These are phyloP conservation scores for Eumerus sabulonum DNA, from an alignment of 2,888 invertebrate genomes.

Conservation along the genomic window DNA sequence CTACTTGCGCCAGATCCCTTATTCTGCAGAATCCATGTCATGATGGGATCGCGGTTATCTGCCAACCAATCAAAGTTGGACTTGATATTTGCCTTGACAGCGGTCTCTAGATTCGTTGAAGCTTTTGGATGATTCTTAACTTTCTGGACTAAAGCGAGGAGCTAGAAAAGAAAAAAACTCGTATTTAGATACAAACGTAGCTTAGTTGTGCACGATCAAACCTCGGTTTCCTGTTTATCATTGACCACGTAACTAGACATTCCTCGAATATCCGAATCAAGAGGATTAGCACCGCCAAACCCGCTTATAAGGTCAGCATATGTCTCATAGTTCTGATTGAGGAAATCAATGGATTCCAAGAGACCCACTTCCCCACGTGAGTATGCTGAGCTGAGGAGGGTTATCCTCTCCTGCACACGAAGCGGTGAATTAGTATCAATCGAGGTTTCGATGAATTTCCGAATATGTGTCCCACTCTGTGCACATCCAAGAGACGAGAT, in stretches of 20 bases:
- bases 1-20: conserved; percentile 27
- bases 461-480: conserved; percentile 80
- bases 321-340: conserved; percentile 77
- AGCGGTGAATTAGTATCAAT: conserved; percentile 70
- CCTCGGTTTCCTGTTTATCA: conserved; percentile 70
- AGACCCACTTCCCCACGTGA: conserved; percentile 78
- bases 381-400: conserved; percentile 73
- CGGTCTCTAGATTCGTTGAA: conserved; percentile 65
- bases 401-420: conserved; percentile 73
- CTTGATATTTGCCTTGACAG: conserved; percentile 70
- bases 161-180: conserved; percentile 55
- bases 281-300: conserved; percentile 73
- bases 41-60: conserved; percentile 73
- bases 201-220: background rate
- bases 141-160: conserved; percentile 71
- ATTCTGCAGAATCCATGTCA: conserved; percentile 71
- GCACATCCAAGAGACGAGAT: conserved; percentile 84
- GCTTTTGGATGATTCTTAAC: conserved; percentile 71
- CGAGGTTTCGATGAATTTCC: conserved; percentile 79
- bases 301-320: conserved; percentile 72
- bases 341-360: conserved; percentile 80
- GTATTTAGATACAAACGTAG: background rate
- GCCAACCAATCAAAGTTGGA: conserved; percentile 73
- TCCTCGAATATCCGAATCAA: conserved; percentile 72
- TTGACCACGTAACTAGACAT: conserved; percentile 74